phyloP scores from a whole-genome alignment of 2,113 vertebrate species.

The Catharus bicknelli region DNA sequence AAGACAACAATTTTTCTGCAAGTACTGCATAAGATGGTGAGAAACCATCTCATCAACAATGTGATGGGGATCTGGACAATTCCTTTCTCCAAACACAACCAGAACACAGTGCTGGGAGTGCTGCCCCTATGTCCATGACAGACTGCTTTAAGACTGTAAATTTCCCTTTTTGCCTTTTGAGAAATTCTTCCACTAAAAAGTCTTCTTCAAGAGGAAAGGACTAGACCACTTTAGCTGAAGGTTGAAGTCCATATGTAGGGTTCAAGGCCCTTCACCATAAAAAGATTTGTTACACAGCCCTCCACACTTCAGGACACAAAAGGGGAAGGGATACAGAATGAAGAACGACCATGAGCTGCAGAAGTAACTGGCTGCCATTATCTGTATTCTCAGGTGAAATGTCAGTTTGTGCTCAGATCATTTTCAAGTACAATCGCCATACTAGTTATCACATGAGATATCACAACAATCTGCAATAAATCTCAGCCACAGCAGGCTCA shows the following conservation, averaged over 20 bases:
- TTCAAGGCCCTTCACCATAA: not conserved
- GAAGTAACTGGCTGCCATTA: not conserved
- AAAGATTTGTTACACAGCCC: not conserved
- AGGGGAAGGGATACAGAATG: not conserved
- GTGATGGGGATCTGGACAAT: not conserved
- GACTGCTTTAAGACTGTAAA: not conserved
- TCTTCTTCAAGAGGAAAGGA: not conserved
- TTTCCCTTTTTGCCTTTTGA: not conserved
- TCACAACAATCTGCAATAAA: not conserved
- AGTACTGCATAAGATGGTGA: not conserved
- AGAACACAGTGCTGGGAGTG: not conserved
- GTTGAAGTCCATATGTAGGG: not conserved
- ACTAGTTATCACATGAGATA: not conserved
- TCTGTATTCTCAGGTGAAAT: not conserved
- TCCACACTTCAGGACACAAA: not conserved
- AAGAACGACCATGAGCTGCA: not conserved
- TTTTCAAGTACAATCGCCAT: not conserved
- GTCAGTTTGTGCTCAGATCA: not conserved
- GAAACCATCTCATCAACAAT: not conserved
- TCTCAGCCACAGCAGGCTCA: not conserved
- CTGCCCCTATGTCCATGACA: rapidly evolving
- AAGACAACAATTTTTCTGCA: not conserved
- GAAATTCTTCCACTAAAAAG: not conserved
- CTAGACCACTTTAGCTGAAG: not conserved
- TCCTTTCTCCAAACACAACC: not conserved